A percentile compares a stretch with the other conserved stretches of the same genome.
Conservation (phyloP, 2,888 invertebrate species). For the Protonemura montana region DNA sequence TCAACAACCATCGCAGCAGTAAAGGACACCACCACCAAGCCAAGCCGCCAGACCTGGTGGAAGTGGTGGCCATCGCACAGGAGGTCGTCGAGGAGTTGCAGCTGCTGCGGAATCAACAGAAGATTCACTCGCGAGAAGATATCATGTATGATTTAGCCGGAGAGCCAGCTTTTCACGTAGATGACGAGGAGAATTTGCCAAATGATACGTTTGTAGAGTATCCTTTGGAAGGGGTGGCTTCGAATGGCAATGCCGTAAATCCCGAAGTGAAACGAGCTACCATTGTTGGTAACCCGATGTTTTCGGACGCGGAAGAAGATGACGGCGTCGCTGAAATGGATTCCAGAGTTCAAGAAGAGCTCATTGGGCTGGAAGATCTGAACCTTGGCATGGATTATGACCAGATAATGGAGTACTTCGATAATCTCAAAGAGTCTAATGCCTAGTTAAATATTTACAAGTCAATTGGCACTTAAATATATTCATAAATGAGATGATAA, state of each 20-base stretch:
- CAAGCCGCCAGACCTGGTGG: constrained; percentile 42
- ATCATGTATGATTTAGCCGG: constrained; percentile 37
- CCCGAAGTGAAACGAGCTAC: constrained; percentile 83
- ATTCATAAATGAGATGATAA: neutral
- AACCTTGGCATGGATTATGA: constrained; percentile 92
- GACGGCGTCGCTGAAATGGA: constrained; percentile 52
- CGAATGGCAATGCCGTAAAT: constrained; percentile 56
- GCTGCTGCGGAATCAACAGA: constrained; percentile 42
- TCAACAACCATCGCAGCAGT: constrained; percentile 44
- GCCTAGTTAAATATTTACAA: constrained; percentile 56
- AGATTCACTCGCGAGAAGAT: constrained; percentile 37
- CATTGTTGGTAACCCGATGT: constrained; percentile 90
- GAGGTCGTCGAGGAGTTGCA: constrained; percentile 9
- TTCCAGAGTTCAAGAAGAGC: constrained; percentile 63
- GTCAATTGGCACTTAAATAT: constrained; percentile 13
- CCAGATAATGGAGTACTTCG: constrained; percentile 97
- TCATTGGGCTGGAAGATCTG: constrained; percentile 80
- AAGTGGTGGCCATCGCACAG: constrained; percentile 29
- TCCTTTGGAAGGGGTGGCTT: constrained; percentile 47
- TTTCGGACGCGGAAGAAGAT: constrained; percentile 63
- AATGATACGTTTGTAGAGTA: constrained; percentile 53
- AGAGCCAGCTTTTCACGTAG: constrained; percentile 42
- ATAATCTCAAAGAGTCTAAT: constrained; percentile 89
- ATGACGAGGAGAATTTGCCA: constrained; percentile 40
- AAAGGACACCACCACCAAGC: constrained; percentile 40